phyloP scores from a whole-genome alignment of 2,888 invertebrate genomes.

The Sturmia bella region DNA sequence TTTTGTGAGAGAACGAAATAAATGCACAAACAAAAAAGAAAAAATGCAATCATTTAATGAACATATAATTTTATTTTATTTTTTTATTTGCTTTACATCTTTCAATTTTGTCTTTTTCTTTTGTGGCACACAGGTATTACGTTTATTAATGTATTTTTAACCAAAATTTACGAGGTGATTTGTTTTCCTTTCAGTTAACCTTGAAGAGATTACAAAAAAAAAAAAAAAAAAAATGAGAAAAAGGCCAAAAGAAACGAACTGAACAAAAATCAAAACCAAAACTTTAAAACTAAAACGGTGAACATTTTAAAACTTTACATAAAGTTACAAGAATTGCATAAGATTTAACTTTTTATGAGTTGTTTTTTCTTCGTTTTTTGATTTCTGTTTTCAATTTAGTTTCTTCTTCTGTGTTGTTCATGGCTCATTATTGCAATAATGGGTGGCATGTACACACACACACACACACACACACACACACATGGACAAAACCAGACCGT shows the following conservation, averaged over 20 bases:
- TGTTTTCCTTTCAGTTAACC: conserved; percentile 71
- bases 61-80: conserved; percentile 48
- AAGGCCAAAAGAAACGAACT: conserved; percentile 8
- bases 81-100: background rate
- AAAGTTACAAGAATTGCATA: conserved; percentile 66
- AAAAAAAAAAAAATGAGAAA: background rate
- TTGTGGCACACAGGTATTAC: conserved; percentile 47
- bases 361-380: conserved; percentile 1
- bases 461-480: background rate
- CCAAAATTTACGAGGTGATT: conserved; percentile 62
- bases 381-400: conserved; percentile 21
- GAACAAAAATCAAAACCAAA: conserved; percentile 12
- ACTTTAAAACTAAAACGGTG: conserved; percentile 20
- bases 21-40: too few relatives aligned
- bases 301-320: conserved; percentile 58
- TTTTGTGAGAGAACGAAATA: conserved; percentile 17
- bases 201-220: conserved; percentile 67
- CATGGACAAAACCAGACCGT: background rate
- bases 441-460: conserved; percentile 46
- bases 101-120: conserved; percentile 31
- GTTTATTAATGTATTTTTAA: conserved; percentile 55
- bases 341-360: conserved; percentile 25
- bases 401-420: conserved; percentile 20
- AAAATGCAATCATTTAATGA: conserved; percentile 63
- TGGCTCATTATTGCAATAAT: conserved; percentile 60